These are phyloP conservation scores for Saccostrea glomerata DNA, from an alignment of 1,140 invertebrate species.

Conservation along the genomic window DNA sequence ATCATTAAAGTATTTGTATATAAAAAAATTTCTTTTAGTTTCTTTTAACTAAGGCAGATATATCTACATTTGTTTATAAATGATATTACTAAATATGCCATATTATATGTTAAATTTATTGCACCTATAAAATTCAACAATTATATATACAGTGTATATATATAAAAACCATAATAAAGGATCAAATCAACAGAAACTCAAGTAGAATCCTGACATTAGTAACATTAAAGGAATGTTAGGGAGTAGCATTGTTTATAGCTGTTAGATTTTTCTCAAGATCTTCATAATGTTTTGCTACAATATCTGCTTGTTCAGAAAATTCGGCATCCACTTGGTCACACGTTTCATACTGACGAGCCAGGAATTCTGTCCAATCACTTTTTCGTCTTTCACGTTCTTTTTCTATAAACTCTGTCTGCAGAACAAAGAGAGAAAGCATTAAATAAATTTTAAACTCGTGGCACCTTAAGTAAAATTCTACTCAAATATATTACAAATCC, in stretches of 20 bases:
- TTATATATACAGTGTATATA: too few species aligned
- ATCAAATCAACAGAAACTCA: not conserved
- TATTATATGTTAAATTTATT: not conserved
- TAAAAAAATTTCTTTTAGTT: too few species aligned
- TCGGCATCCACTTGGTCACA: slow-evolving; percentile 62
- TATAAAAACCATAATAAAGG: not conserved
- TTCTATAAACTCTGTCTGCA: slow-evolving; percentile 59
- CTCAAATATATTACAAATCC: too few species aligned
- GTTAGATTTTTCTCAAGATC: slow-evolving; percentile 60
- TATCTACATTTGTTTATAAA: too few species aligned
- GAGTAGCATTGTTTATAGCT: slow-evolving; percentile 27
- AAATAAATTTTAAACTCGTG: too few species aligned
- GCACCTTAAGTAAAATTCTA: too few species aligned
- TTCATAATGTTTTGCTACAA: slow-evolving; percentile 57
- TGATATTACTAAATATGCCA: too few species aligned
- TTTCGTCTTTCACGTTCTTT: slow-evolving; percentile 52
- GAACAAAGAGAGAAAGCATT: not conserved
- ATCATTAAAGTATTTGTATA: too few species aligned
- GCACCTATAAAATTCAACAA: not conserved
- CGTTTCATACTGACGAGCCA: slow-evolving; percentile 60
- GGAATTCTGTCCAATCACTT: slow-evolving; percentile 62
- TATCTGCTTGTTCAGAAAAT: slow-evolving; percentile 58
- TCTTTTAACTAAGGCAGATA: too few species aligned
- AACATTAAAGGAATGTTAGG: slow-evolving; percentile 10
- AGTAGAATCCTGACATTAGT: not conserved